These are phyloP conservation scores for Caenorhabditis sinica DNA, from an alignment of 2,888 invertebrate species.

Conservation along the genomic window DNA sequence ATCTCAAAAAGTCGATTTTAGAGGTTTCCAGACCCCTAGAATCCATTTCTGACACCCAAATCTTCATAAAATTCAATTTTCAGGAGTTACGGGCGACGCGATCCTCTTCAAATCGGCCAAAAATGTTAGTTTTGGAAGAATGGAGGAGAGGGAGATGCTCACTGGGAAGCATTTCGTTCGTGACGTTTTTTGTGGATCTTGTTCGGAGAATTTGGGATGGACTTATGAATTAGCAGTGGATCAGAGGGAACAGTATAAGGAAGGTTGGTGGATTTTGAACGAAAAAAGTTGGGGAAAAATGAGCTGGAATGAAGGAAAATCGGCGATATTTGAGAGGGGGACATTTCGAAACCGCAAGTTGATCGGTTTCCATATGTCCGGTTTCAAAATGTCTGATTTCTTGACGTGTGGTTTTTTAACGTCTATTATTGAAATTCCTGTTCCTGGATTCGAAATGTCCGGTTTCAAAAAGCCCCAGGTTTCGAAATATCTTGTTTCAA, in stretches of 20 bases:
- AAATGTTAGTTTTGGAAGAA: slow-evolving; percentile 94
- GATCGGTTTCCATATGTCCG: no score
- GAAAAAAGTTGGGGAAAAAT: no score
- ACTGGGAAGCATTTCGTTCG: slow-evolving; percentile 88
- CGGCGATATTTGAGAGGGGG: no score
- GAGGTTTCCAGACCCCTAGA: not conserved
- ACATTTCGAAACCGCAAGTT: no score
- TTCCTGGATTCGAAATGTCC: no score
- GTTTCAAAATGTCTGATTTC: no score
- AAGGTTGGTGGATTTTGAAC: slow-evolving; percentile 60
- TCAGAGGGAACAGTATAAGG: slow-evolving; percentile 91
- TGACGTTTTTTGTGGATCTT: slow-evolving; percentile 47
- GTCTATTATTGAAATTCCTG: no score
- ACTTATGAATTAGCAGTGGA: slow-evolving; percentile 99
- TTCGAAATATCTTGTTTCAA: no score
- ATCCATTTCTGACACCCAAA: not conserved
- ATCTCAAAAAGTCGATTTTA: not conserved
- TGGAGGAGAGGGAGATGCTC: slow-evolving; percentile 91
- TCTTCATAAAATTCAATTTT: slow-evolving; percentile 85
- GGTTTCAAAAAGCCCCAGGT: no score
- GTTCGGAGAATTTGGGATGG: slow-evolving; percentile 85
- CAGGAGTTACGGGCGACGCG: slow-evolving; percentile 97
- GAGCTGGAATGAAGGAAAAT: no score
- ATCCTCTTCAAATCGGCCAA: slow-evolving; percentile 96
- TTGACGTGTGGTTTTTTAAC: no score